Conservation (phyloP, 2,113 vertebrate species). For the Anhinga anhinga region DNA sequence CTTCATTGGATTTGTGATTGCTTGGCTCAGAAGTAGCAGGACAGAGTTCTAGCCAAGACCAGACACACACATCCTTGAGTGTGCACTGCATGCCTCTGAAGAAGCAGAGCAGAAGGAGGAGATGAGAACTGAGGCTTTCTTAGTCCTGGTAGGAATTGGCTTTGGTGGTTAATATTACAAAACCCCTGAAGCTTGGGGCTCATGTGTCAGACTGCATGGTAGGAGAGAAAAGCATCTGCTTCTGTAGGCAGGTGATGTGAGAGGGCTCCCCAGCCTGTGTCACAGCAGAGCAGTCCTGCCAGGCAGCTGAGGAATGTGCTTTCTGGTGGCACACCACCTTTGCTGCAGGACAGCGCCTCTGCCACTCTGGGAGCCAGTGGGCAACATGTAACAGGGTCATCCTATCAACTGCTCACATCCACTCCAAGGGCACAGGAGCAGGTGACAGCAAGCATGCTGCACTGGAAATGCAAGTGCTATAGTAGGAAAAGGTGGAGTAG, state of each 20-base stretch:
- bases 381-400: neutral
- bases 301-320: neutral
- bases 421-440: neutral
- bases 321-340: neutral
- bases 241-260: neutral
- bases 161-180: constrained; percentile 37
- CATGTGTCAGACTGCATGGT: neutral
- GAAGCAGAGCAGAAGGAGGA: neutral
- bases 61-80: neutral
- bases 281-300: neutral
- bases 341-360: neutral
- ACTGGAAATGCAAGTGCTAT: rapidly evolving
- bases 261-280: neutral
- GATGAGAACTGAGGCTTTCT: neutral
- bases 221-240: neutral
- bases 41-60: neutral
- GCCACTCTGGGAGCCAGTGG: neutral
- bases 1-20: neutral
- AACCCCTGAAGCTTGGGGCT: neutral
- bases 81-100: neutral
- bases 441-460: rapidly evolving
- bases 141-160: neutral
- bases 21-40: neutral
- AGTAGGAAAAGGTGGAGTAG: neutral
- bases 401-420: rapidly evolving